Evolutionary conservation across 2,113 vertebrate species (phyloP).

Genomic region (Rousettus leschenaultii): DNA sequence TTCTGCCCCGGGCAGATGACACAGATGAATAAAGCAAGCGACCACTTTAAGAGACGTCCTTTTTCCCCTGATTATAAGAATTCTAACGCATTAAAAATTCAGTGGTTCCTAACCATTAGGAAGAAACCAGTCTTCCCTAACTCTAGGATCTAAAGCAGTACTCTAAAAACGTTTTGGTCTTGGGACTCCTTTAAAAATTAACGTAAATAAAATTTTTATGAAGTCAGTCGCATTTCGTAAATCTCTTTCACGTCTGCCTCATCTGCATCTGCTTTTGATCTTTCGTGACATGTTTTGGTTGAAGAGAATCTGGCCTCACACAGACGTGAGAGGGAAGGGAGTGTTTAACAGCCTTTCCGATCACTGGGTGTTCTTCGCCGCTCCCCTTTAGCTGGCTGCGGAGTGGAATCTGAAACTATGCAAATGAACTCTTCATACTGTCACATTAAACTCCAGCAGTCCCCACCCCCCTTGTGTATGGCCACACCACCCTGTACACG

Average conservation of each 20-base stretch:
- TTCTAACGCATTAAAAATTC: not conserved
- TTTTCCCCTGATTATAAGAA: not conserved
- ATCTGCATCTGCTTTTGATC: not conserved
- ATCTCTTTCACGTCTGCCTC: not conserved
- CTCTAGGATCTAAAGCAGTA: not conserved
- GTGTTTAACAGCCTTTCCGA: not conserved
- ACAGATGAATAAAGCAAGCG: not conserved
- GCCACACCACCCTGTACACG: no score
- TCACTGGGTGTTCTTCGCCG: not conserved
- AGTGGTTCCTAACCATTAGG: not conserved
- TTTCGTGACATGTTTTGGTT: not conserved
- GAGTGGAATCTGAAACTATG: not conserved
- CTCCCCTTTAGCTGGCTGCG: not conserved
- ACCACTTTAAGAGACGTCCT: not conserved
- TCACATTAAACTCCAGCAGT: not conserved
- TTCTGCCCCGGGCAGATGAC: no score
- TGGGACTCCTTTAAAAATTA: not conserved
- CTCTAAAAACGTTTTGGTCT: not conserved
- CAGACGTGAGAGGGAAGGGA: not conserved
- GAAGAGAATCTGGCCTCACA: not conserved
- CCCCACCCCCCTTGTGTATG: rapidly evolving
- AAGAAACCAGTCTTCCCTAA: not conserved
- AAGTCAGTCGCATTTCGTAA: not conserved
- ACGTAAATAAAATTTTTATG: not conserved
- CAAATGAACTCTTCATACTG: not conserved